A percentile compares a stretch with the other conserved stretches of the same genome.
Evolutionary conservation across 2,113 vertebrate genomes (phyloP).

Genomic region (Pleuronectes platessa): DNA sequence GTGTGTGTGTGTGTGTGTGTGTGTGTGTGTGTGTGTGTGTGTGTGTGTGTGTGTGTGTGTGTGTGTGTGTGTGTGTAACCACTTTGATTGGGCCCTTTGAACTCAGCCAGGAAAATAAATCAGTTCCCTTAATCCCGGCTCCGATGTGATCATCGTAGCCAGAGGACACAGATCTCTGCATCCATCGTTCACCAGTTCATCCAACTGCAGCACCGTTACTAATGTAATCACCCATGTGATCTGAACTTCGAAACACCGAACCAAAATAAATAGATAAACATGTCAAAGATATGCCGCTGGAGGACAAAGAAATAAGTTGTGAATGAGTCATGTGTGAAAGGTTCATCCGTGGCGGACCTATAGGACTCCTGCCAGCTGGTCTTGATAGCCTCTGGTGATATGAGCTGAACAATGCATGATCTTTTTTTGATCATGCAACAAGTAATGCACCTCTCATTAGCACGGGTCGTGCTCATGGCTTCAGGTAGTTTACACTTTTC

Average conservation of each 20-base stretch:
- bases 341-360: conserved; percentile 44
- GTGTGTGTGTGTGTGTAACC: conserved; percentile 13
- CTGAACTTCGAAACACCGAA: conserved; percentile 57
- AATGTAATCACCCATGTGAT: conserved; percentile 63
- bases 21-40: background rate
- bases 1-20: background rate
- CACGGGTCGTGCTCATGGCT: conserved; percentile 63
- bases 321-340: conserved; percentile 56
- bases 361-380: conserved; percentile 58
- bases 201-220: conserved; percentile 53
- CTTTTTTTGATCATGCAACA: conserved; percentile 55
- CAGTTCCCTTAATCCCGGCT: conserved; percentile 59
- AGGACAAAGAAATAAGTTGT: background rate
- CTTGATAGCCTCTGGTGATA: conserved; percentile 55
- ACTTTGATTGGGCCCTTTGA: conserved; percentile 71
- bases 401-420: conserved; percentile 36
- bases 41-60: background rate
- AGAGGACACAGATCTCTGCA: conserved; percentile 57
- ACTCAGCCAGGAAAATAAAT: conserved; percentile 67
- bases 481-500: conserved; percentile 49
- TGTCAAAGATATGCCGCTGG: conserved; percentile 22
- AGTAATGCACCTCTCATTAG: conserved; percentile 62
- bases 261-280: conserved; percentile 67
- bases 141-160: conserved; percentile 65
- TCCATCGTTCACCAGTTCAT: conserved; percentile 69